Evolutionary conservation across 1,140 invertebrate species (phyloP), one percentile per base, ranked within the genome.

Genomic region (Drosophila willistoni): DNA sequence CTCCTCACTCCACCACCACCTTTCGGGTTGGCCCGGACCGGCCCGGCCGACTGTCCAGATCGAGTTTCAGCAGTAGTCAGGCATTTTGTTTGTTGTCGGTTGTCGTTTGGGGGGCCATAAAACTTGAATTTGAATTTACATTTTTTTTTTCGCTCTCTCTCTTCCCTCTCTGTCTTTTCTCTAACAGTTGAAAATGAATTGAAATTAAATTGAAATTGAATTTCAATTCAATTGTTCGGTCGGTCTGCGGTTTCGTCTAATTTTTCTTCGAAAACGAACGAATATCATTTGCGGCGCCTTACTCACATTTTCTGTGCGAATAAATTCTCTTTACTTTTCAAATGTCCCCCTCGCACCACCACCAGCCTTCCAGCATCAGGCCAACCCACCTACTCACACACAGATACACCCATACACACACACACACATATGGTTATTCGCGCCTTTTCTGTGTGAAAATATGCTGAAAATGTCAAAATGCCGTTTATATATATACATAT

Each of bases 51-150:
- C 63, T 65, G 42, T 42, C 55, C 74, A 71, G 73, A 68, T 75
- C 57, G 61, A 54, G 25, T 59, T 41, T 63, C 25, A 55, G 25
- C 25, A 55, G 25, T 33, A 17, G 61, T 55, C 55, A 69, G 57
- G 60, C 73, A 80, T 77, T 84, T 84, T 33, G 81, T 78, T 85
- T 78, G 81, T 69, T 76, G 70, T 71, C 60, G 73, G 44, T 72
- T 75, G 73, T 74, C 65, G 64, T 22, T 47, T 54, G 42, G 73
- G 55, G 60, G 65, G 83, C 79, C 56, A 86, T 87, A 87, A 83
- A 82, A 51, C 72, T 66, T 87, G 77, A 86, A 86, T 87, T 87
- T 87, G 79, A 83, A 86, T 87, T 87, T 70, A 64, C 47, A 42
- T 67, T 71, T 84, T 80, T 84, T 64, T 61, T 33, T 44, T 7